A percentile compares a stretch with the other conserved stretches of the same genome.
Conservation (phyloP, 2,113 vertebrate species). For the Ahaetulla prasina region DNA sequence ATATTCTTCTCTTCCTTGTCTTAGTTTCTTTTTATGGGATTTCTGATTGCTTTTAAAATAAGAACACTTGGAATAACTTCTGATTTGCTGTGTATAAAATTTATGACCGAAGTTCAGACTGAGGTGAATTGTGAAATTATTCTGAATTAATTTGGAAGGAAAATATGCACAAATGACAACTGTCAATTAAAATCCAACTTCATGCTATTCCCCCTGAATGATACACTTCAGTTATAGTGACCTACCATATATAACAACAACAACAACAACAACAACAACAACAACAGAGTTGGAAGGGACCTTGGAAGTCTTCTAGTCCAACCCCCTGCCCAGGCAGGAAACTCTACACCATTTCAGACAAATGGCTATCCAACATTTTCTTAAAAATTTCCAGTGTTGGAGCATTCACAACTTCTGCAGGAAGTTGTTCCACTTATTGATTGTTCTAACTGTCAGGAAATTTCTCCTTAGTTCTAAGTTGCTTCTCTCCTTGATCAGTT, state of each 20-base stretch:
- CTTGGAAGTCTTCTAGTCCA: no score
- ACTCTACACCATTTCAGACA: no score
- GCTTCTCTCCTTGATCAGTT: no score
- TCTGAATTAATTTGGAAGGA: background rate
- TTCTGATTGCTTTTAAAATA: background rate
- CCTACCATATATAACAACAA: background rate
- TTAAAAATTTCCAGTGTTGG: no score
- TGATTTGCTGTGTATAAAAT: background rate
- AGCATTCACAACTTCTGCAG: no score
- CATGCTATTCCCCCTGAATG: rapidly evolving
- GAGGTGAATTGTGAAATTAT: background rate
- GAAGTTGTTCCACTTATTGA: no score
- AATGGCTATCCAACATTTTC: no score
- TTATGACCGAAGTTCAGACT: background rate
- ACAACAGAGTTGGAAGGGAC: no score
- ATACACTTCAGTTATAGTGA: rapidly evolving
- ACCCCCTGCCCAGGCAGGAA: no score
- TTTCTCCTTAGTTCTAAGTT: no score
- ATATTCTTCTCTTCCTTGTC: rapidly evolving
- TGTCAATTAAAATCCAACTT: rapidly evolving
- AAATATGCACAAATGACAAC: background rate
- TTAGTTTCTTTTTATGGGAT: background rate
- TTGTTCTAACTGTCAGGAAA: no score
- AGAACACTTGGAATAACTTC: background rate
- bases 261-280: no score